Evolutionary conservation across 2,888 invertebrate species (phyloP), one percentile per base, ranked within the genome.

Genomic region (Biston stratarius): DNA sequence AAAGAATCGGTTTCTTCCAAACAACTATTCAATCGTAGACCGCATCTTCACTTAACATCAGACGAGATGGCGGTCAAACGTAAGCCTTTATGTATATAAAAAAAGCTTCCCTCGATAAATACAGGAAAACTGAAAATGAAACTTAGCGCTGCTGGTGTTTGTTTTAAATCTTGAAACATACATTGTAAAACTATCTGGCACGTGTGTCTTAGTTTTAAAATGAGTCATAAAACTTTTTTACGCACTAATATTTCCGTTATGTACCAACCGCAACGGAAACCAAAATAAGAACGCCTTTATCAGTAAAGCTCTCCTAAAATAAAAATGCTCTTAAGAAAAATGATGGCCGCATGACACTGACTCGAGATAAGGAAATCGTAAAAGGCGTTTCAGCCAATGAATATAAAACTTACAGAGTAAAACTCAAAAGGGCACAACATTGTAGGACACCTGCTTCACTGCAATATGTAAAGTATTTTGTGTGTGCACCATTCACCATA

Each of bases 291-390:
- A 61, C 40, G 12, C 47, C 12, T 45, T 60, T 62, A 58, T 62
- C 58, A 52, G 58, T 12, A 33, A 57, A 61, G 65, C 60, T 56
- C 44, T 15, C 51, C 40, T 63, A 64, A 65, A 69, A 72, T 60
- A 61, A 68, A 65, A 67, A 67, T 44, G 47, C 70, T 42, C 67
- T 69, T 66, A 64, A 72, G 67, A 63, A 68, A 71, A 68, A 68
- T 72, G 57, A 61, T 63, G 67, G 56, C 64, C 68, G 61, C 69
- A 71, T 60, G 66, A 66, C 66, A 64, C 53, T 61, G 56, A 34
- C 40, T 64, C 34, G 57, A 71, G 72, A 73, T 75, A 75, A 75
- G 59, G 61, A 49, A 69, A 72, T 73, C 73, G 67, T 75, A 75
- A 75, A 75, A 42, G 55, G 65, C 51, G 68, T 10, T 34, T 40